Conservation (phyloP, 2,888 invertebrate genomes). For the Andrena bucephala region DNA sequence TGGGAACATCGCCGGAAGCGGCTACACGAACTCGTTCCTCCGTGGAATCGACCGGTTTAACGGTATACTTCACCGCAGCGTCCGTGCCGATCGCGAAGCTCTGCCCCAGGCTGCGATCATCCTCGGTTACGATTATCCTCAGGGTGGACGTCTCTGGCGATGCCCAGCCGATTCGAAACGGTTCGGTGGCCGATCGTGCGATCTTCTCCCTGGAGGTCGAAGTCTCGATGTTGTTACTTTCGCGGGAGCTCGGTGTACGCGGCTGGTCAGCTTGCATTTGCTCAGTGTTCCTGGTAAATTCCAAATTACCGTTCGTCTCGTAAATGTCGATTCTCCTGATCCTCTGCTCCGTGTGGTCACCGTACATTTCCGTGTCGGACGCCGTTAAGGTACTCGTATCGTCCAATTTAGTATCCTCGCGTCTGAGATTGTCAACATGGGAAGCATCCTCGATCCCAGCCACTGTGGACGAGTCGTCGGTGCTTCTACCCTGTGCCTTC, state of each 20-base stretch:
- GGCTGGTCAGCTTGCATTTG: conserved; percentile 5
- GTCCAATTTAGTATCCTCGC: neutral
- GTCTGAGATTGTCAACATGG: neutral
- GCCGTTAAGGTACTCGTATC: neutral
- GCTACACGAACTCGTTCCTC: conserved; percentile 50
- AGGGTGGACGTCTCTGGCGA: conserved; percentile 65
- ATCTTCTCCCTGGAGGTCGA: conserved; percentile 56
- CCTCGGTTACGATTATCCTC: conserved; percentile 75
- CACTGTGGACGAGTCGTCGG: neutral
- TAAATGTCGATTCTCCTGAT: conserved; percentile 24
- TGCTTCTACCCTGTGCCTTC: neutral
- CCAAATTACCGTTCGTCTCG: neutral
- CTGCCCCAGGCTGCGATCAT: conserved; percentile 24
- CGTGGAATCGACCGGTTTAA: conserved; percentile 64
- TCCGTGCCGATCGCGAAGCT: conserved; percentile 33
- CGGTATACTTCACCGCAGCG: conserved; percentile 67
- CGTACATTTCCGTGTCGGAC: conserved; percentile 29
- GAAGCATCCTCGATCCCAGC: neutral
- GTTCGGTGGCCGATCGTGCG: conserved; percentile 38
- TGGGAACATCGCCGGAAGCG: conserved; percentile 47
- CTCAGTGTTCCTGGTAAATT: neutral
- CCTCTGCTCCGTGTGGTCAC: conserved; percentile 41
- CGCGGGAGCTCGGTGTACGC: conserved; percentile 17
- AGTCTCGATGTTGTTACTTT: conserved; percentile 62
- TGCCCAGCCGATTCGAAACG: conserved; percentile 39